phyloP scores from a whole-genome alignment of 1,140 invertebrate genomes.

The Pectinophora gossypiella region DNA sequence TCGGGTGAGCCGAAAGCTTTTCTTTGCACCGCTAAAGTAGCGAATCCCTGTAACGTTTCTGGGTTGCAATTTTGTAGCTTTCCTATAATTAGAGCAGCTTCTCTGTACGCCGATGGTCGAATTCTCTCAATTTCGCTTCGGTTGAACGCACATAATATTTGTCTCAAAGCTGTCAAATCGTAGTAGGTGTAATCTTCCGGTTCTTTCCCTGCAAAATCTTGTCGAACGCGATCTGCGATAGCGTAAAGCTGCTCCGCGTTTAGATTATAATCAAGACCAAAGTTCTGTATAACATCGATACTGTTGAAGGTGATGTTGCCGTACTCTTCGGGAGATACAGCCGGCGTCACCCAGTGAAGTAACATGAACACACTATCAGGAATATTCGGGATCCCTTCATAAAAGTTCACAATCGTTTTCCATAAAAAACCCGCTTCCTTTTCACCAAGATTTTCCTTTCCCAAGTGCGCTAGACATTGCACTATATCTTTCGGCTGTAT shows the following conservation, averaged over 20 bases:
- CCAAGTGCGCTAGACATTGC: slow-evolving; percentile 47
- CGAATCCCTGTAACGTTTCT: slow-evolving; percentile 55
- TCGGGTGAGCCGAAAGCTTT: slow-evolving; percentile 56
- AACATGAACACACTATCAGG: slow-evolving; percentile 56
- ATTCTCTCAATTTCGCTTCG: slow-evolving; percentile 62
- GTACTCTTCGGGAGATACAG: slow-evolving; percentile 58
- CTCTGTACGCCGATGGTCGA: slow-evolving; percentile 65
- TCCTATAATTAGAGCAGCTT: slow-evolving; percentile 53
- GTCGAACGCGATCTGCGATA: slow-evolving; percentile 59
- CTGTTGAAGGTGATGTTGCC: slow-evolving; percentile 64
- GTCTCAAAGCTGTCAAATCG: slow-evolving; percentile 63
- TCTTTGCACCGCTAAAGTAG: slow-evolving; percentile 47
- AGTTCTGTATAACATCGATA: slow-evolving; percentile 69
- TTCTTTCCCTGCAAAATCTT: slow-evolving; percentile 70
- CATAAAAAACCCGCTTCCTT: slow-evolving; percentile 53
- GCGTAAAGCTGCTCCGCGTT: slow-evolving; percentile 49
- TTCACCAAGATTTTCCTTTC: slow-evolving; percentile 30
- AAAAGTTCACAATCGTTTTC: slow-evolving; percentile 39
- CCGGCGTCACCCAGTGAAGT: slow-evolving; percentile 68
- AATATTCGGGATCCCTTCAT: slow-evolving; percentile 44
- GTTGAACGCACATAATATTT: slow-evolving; percentile 73
- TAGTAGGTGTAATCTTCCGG: slow-evolving; percentile 71
- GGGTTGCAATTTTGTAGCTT: slow-evolving; percentile 52
- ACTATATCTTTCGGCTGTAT: slow-evolving; percentile 42
- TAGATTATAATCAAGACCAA: slow-evolving; percentile 66